These are phyloP conservation scores for Heliconius cydno DNA, from an alignment of 2,888 invertebrate species.

Conservation along the genomic window DNA sequence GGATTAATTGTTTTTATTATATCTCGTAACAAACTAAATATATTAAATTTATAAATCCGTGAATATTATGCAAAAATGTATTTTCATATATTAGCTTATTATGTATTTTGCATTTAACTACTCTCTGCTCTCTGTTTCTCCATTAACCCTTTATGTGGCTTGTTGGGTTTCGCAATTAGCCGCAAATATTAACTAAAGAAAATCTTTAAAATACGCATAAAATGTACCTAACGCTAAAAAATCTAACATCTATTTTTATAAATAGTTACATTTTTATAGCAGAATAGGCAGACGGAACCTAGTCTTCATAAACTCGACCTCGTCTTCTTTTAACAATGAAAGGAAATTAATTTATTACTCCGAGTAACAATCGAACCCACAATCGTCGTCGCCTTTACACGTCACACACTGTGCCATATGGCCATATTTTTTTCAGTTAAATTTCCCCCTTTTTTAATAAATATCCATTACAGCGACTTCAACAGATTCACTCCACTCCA, in stretches of 20 bases:
- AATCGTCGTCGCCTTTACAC: background rate
- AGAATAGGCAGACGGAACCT: too few relatives aligned
- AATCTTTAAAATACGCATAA: background rate
- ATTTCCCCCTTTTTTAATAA: background rate
- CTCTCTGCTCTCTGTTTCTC: too few relatives aligned
- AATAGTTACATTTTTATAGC: background rate
- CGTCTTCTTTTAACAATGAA: too few relatives aligned
- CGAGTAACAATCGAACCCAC: background rate
- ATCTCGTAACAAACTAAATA: slow-evolving; percentile 1
- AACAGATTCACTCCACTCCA: background rate
- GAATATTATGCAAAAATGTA: background rate
- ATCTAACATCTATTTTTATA: too few relatives aligned
- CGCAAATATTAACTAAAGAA: background rate
- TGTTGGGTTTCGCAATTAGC: background rate
- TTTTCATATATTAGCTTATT: background rate
- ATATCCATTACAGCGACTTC: background rate
- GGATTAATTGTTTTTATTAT: slow-evolving; percentile 16
- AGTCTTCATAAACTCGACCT: too few relatives aligned
- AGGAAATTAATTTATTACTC: background rate
- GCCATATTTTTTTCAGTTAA: background rate
- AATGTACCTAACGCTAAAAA: too few relatives aligned
- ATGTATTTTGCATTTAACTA: too few relatives aligned
- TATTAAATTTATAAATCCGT: background rate
- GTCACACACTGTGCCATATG: too few relatives aligned
- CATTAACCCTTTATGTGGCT: background rate